A percentile compares a stretch with the other conserved stretches of the same genome.
These are phyloP conservation scores for Melieria omissa DNA, from an alignment of 2,888 invertebrate genomes.

Conservation along the genomic window DNA sequence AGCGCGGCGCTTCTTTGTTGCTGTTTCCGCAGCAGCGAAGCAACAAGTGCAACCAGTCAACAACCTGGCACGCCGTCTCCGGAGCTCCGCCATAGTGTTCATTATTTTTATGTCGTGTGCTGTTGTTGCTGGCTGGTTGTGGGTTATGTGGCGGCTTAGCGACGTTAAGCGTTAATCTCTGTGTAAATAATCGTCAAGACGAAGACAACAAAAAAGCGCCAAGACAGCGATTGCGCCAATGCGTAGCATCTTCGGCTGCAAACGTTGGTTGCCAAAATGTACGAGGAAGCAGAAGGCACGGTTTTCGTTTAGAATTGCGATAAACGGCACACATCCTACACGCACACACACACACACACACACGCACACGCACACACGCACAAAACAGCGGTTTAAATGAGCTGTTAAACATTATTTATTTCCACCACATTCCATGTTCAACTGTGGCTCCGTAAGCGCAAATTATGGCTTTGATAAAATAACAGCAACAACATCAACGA, in stretches of 20 bases:
- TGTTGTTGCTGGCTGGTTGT: constrained; percentile 14
- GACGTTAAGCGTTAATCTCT: constrained; percentile 50
- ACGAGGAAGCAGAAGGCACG: background rate
- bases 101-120: constrained; percentile 23
- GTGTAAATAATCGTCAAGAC: constrained; percentile 48
- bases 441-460: too few species aligned
- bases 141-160: constrained; percentile 18
- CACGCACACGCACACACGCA: constrained; percentile 17
- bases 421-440: constrained; percentile 1
- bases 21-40: background rate
- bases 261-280: background rate
- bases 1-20: too few species aligned
- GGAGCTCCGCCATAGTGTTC: constrained; percentile 22
- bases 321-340: background rate
- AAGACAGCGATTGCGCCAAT: background rate
- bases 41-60: constrained; percentile 28
- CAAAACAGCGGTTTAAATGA: constrained; percentile 49
- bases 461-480: background rate
- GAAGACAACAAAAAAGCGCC: constrained; percentile 27
- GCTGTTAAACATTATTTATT: constrained; percentile 51
- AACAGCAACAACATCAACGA: constrained; percentile 10
- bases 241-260: background rate
- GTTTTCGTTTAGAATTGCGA: background rate
- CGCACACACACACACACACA: constrained; percentile 30
- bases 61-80: background rate